These are phyloP conservation scores for Heliocidaris erythrogramma DNA, from an alignment of 35 echinoderm and acorn worm genomes.

Conservation along the genomic window DNA sequence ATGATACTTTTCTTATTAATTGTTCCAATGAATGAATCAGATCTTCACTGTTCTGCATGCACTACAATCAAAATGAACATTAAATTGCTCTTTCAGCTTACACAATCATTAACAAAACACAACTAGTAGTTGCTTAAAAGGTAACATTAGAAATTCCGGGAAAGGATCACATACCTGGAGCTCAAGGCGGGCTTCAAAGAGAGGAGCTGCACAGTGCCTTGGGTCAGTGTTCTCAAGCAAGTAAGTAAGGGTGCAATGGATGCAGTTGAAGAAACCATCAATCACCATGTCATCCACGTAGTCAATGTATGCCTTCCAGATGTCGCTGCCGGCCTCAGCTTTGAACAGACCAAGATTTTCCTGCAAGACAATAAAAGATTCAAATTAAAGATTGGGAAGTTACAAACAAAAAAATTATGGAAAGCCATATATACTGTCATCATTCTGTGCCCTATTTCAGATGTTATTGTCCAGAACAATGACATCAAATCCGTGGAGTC, in stretches of 20 bases:
- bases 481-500: no score
- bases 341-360: constrained; percentile 92
- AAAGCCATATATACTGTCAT: no score
- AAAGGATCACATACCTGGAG: constrained; percentile 61
- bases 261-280: constrained; percentile 95
- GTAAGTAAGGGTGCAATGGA: constrained; percentile 96
- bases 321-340: constrained; percentile 72
- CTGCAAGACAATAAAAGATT: constrained; percentile 48
- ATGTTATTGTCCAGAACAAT: no score
- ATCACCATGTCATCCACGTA: constrained; percentile 98
- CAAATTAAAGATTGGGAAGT: not conserved
- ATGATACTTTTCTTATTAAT: no score
- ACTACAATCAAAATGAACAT: not conserved
- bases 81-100: not conserved
- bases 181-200: constrained; percentile 92
- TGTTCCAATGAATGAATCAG: no score
- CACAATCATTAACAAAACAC: not conserved
- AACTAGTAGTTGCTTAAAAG: not conserved
- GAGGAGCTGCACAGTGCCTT: constrained; percentile 65
- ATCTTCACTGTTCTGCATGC: no score
- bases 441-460: no score
- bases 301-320: constrained; percentile 95
- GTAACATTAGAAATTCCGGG: not conserved
- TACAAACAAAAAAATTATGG: no score
- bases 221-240: constrained; percentile 93